Conservation (phyloP, 2,113 vertebrate species). For the Motacilla tschutschensis region DNA sequence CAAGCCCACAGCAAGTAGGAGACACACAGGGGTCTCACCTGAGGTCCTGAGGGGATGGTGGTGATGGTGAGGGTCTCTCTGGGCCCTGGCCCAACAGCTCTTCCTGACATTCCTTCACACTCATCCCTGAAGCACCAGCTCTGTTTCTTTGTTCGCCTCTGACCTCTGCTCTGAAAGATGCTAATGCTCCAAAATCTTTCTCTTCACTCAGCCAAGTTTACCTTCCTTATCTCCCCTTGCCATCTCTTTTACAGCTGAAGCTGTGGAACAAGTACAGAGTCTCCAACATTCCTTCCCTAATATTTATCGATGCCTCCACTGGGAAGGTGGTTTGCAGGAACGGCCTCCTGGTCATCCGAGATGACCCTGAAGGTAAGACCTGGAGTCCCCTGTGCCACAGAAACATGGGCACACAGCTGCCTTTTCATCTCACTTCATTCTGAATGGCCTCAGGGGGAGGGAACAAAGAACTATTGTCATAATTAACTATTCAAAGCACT, state of each 20-base stretch:
- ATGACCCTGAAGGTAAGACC: constrained; percentile 92
- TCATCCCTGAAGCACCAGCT: background rate
- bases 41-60: background rate
- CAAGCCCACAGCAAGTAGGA: background rate
- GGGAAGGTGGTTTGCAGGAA: constrained; percentile 96
- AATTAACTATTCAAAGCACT: background rate
- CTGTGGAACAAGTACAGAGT: constrained; percentile 98
- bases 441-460: background rate
- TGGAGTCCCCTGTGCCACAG: background rate
- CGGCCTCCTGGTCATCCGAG: constrained; percentile 91
- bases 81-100: background rate
- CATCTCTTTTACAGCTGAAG: constrained; percentile 83
- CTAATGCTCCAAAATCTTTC: background rate
- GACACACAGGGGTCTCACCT: accelerated
- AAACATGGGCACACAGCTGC: background rate
- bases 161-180: background rate
- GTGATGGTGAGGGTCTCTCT: background rate
- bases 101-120: background rate
- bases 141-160: background rate
- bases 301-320: constrained; percentile 90
- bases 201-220: background rate
- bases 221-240: background rate
- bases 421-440: background rate
- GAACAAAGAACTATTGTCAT: background rate
- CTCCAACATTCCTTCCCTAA: constrained; percentile 95